These are phyloP conservation scores for Desoria tigrina DNA, from an alignment of 2,888 invertebrate species.

Conservation along the genomic window DNA sequence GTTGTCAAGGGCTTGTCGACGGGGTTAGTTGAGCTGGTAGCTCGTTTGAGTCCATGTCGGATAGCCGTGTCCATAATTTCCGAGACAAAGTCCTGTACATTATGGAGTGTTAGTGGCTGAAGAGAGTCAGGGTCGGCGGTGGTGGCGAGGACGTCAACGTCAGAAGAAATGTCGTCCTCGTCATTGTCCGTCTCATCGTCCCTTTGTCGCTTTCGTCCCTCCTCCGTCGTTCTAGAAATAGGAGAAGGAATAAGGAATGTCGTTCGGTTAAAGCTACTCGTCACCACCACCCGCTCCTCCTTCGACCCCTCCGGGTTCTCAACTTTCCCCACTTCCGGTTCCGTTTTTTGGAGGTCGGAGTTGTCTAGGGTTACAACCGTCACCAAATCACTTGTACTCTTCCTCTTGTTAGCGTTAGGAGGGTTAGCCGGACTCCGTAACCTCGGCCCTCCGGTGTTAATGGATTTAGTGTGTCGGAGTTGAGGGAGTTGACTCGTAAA, in stretches of 20 bases:
- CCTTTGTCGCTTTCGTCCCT: slow-evolving; percentile 20
- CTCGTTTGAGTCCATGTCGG: slow-evolving; percentile 18
- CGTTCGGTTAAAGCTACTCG: slow-evolving; percentile 21
- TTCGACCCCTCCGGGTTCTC: slow-evolving; percentile 8
- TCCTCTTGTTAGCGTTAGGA: slow-evolving; percentile 13
- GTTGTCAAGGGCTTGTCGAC: neutral
- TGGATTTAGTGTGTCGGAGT: slow-evolving; percentile 21
- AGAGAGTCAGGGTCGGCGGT: slow-evolving; percentile 2
- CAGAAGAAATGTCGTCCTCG: slow-evolving; percentile 10
- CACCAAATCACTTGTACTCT: slow-evolving; percentile 21
- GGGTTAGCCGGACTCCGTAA: neutral
- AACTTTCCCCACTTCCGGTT: too few relatives aligned
- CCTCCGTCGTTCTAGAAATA: slow-evolving; percentile 18
- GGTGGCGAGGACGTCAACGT: neutral
- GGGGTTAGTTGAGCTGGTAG: neutral
- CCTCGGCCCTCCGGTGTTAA: slow-evolving; percentile 13
- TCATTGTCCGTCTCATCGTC: slow-evolving; percentile 21
- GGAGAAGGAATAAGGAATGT: slow-evolving; percentile 35
- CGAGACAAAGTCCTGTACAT: slow-evolving; percentile 27
- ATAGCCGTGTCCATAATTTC: slow-evolving; percentile 35
- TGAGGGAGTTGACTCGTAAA: slow-evolving; percentile 3
- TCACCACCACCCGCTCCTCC: neutral
- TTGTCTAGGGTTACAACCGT: slow-evolving; percentile 16
- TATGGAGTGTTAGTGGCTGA: slow-evolving; percentile 14
- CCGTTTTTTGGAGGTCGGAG: neutral